These are phyloP conservation scores for Epirrita christyi DNA, from an alignment of 2,888 invertebrate genomes.

Conservation along the genomic window DNA sequence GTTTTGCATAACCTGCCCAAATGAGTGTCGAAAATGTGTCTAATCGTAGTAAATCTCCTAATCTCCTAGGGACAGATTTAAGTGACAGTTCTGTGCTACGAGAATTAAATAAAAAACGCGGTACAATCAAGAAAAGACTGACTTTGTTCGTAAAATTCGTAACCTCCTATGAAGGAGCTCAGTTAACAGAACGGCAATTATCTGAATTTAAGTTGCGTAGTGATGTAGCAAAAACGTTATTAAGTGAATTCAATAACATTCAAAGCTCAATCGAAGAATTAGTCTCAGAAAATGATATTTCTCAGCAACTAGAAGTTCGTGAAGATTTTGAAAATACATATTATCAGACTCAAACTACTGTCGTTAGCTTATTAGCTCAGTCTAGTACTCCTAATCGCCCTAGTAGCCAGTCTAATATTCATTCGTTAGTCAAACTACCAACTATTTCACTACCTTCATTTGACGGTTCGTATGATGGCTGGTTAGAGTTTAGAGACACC, in stretches of 20 bases:
- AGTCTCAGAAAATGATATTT: background rate
- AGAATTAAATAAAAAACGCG: constrained; percentile 1
- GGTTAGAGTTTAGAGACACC: constrained; percentile 1
- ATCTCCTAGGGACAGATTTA: background rate
- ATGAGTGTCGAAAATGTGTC: too few species aligned
- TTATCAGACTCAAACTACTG: background rate
- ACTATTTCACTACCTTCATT: background rate
- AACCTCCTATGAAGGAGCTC: background rate
- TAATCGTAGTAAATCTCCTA: too few species aligned
- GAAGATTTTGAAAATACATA: background rate
- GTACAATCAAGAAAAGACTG: background rate
- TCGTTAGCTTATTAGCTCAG: background rate
- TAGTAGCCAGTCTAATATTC: background rate
- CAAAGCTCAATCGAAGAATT: constrained; percentile 7
- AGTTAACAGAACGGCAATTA: background rate
- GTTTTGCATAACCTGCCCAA: background rate
- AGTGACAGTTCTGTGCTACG: background rate
- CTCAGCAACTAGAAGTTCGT: constrained; percentile 1
- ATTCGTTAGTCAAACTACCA: background rate
- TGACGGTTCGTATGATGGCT: background rate
- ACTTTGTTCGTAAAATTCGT: constrained; percentile 1
- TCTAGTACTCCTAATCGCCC: background rate
- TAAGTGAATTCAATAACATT: background rate
- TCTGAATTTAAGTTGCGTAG: background rate
- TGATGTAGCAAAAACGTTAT: background rate